These are phyloP conservation scores for Neoaliturus tenellus DNA, from an alignment of 2,888 invertebrate genomes.

Conservation along the genomic window DNA sequence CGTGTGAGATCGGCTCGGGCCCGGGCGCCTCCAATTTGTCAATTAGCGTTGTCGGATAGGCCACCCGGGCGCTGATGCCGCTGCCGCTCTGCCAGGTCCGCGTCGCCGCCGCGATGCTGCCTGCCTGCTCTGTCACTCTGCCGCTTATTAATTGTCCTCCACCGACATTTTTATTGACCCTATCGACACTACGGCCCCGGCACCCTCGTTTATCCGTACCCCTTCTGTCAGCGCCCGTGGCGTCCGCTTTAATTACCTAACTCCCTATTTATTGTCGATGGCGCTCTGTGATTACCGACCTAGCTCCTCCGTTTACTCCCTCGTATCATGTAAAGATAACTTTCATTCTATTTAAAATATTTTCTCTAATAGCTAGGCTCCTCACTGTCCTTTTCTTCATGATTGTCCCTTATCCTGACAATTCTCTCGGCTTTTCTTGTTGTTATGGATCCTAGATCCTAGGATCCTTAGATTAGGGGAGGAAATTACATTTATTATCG, in stretches of 20 bases:
- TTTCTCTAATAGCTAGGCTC: too few relatives aligned
- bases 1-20: conserved; percentile 41
- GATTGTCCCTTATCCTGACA: too few relatives aligned
- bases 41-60: conserved; percentile 33
- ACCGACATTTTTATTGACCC: conserved; percentile 44
- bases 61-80: conserved; percentile 29
- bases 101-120: too few relatives aligned
- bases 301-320: neutral
- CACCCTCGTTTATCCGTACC: conserved; percentile 2
- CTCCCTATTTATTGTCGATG: neutral
- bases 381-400: too few relatives aligned
- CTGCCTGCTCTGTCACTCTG: neutral
- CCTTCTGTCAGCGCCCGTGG: neutral
- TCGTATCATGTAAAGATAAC: neutral
- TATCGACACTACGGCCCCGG: conserved; percentile 4
- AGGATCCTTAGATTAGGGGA: too few relatives aligned
- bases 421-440: too few relatives aligned
- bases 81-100: too few relatives aligned
- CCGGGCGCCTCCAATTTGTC: conserved; percentile 46
- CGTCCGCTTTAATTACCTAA: neutral
- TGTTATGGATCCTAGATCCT: too few relatives aligned
- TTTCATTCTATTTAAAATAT: too few relatives aligned
- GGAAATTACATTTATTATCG: too few relatives aligned
- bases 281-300: neutral
- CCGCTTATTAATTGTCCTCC: conserved; percentile 41